These are phyloP conservation scores for Hymenochirus boettgeri DNA, from an alignment of 2,113 vertebrate species.

Conservation along the genomic window DNA sequence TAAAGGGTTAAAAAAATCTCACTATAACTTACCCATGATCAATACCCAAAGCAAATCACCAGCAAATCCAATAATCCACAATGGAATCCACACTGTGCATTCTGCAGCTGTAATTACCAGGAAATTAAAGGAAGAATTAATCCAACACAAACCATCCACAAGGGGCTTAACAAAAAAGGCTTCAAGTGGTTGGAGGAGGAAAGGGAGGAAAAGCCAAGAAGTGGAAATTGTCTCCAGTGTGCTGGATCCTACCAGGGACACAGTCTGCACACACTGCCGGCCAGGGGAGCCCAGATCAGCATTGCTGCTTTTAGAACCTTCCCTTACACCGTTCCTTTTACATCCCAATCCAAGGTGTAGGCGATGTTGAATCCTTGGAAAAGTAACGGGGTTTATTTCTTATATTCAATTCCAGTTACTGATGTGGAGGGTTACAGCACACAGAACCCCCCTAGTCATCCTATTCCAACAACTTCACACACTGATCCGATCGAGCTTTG, in stretches of 20 bases:
- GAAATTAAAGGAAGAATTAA: constrained; percentile 1
- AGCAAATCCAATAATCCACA: constrained; percentile 21
- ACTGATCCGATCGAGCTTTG: background rate
- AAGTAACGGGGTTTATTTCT: too few species aligned
- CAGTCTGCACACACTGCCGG: too few species aligned
- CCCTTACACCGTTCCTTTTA: constrained; percentile 4
- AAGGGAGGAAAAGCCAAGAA: background rate
- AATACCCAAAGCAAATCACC: background rate
- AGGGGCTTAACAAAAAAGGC: background rate
- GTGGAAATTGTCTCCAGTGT: background rate
- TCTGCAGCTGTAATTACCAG: background rate
- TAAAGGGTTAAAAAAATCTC: too few species aligned
- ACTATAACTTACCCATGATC: constrained; percentile 7
- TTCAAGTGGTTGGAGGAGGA: background rate
- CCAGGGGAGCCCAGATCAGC: too few species aligned
- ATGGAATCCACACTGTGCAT: constrained; percentile 3
- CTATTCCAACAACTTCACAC: constrained; percentile 6
- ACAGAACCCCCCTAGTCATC: constrained; percentile 13
- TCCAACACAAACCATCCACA: background rate
- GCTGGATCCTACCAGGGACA: too few species aligned
- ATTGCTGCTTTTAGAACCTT: too few species aligned
- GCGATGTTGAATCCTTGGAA: background rate
- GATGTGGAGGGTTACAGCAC: background rate
- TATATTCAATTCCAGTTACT: background rate
- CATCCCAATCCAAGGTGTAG: constrained; percentile 6